Conservation (phyloP, 2,888 invertebrate species). For the Drosophila mimetica region DNA sequence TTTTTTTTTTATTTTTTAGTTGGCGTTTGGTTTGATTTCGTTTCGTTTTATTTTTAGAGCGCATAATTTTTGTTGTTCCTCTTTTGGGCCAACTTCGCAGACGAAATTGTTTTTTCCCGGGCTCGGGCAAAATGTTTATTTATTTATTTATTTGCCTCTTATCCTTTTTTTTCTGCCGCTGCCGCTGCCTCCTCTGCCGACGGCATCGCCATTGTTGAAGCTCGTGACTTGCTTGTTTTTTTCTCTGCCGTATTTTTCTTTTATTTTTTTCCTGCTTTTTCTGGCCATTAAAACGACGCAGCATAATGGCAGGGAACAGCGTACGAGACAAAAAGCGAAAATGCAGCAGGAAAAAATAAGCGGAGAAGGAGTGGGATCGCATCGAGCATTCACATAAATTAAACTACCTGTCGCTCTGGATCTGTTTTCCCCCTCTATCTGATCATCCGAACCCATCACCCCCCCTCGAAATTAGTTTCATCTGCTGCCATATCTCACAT, state of each 20-base stretch:
- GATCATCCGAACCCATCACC: conserved; percentile 12
- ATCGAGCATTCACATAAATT: conserved; percentile 75
- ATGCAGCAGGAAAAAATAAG: conserved; percentile 38
- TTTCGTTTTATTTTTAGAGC: conserved; percentile 45
- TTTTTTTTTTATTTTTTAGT: conserved; percentile 33
- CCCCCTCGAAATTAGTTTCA: conserved; percentile 64
- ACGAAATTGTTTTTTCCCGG: conserved; percentile 60
- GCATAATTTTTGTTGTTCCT: conserved; percentile 46
- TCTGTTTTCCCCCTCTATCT: conserved; percentile 15
- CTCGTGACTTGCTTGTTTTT: conserved; percentile 62
- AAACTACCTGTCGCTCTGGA: conserved; percentile 81
- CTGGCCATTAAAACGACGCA: conserved; percentile 78
- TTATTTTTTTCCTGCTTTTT: conserved; percentile 28
- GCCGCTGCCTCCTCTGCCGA: conserved; percentile 22
- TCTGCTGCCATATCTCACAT: conserved; percentile 38
- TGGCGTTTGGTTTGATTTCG: conserved; percentile 22
- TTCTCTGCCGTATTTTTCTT: conserved; percentile 32
- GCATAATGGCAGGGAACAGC: conserved; percentile 77
- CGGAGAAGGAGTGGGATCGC: conserved; percentile 30
- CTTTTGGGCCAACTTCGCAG: conserved; percentile 64
- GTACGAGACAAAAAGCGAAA: conserved; percentile 39
- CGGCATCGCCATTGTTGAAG: conserved; percentile 59
- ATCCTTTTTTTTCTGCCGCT: conserved; percentile 61
- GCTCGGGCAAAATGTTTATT: conserved; percentile 69
- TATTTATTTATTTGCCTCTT: conserved; percentile 78